Evolutionary conservation across 1,140 invertebrate species (phyloP).

Genomic region (Cataglyphis hispanica): DNA sequence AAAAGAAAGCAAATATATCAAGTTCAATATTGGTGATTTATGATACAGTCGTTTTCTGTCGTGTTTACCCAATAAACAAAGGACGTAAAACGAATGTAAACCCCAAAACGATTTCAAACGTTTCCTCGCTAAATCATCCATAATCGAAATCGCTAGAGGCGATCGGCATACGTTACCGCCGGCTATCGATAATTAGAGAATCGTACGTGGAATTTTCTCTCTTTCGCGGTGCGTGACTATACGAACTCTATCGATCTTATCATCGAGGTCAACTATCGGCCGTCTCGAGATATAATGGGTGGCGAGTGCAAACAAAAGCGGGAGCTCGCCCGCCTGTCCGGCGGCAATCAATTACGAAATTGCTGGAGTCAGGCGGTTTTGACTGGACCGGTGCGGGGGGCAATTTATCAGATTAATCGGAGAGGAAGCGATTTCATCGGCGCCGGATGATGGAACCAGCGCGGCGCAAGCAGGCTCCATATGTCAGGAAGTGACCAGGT

Average conservation of each 20-base stretch:
- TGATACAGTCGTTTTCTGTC: background rate
- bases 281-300: conserved; percentile 35
- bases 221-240: too few species aligned
- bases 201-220: background rate
- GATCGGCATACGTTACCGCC: background rate
- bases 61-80: background rate
- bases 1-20: background rate
- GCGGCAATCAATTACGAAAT: conserved; percentile 81
- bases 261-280: conserved; percentile 16
- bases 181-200: conserved; percentile 6
- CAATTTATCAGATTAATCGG: conserved; percentile 82
- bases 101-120: background rate
- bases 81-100: background rate
- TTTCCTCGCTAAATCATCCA: background rate
- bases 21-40: background rate
- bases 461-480: conserved; percentile 65
- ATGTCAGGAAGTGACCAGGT: conserved; percentile 81
- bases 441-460: conserved; percentile 61
- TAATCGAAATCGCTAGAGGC: background rate
- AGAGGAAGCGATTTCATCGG: conserved; percentile 75
- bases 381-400: conserved; percentile 52
- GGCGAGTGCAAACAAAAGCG: conserved; percentile 57
- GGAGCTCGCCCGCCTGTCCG: conserved; percentile 21
- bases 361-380: conserved; percentile 71
- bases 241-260: conserved; percentile 47